Conservation (phyloP, 2,797 vertebrate species). For the Ptychobarbus kaznakovi region DNA sequence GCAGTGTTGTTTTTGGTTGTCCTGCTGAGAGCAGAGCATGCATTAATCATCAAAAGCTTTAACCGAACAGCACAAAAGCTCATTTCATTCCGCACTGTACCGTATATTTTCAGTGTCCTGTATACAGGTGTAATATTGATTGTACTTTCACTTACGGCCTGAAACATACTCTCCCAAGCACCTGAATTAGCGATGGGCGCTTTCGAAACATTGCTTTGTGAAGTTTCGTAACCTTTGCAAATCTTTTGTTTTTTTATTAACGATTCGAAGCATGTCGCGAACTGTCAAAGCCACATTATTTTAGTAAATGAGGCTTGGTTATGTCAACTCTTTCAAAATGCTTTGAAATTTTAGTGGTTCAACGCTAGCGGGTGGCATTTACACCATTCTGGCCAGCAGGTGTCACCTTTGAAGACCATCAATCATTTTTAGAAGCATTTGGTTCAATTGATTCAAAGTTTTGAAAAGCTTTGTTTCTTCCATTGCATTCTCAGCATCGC, state of each 20-base stretch:
- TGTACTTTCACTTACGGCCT: background rate
- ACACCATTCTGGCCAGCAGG: background rate
- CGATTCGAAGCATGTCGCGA: background rate
- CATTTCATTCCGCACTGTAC: conserved; percentile 5
- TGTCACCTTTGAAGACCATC: background rate
- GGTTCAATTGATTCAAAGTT: background rate
- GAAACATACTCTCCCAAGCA: conserved; percentile 26
- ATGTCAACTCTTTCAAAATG: background rate
- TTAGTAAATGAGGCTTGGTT: background rate
- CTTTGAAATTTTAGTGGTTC: background rate
- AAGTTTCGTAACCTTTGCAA: background rate
- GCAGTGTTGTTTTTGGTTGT: conserved; percentile 35
- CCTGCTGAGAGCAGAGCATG: conserved; percentile 33
- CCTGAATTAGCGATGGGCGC: background rate
- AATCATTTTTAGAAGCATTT: background rate
- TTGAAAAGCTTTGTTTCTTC: background rate
- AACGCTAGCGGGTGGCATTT: background rate
- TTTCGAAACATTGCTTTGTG: background rate
- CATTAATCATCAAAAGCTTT: conserved; percentile 53
- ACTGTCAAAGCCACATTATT: background rate
- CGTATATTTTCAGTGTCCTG: background rate
- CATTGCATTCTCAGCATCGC: background rate
- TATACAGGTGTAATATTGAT: conserved; percentile 18
- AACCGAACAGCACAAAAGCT: conserved; percentile 24
- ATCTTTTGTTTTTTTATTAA: background rate